Conservation (phyloP, 2,113 vertebrate genomes). For the Eretmochelys imbricata region DNA sequence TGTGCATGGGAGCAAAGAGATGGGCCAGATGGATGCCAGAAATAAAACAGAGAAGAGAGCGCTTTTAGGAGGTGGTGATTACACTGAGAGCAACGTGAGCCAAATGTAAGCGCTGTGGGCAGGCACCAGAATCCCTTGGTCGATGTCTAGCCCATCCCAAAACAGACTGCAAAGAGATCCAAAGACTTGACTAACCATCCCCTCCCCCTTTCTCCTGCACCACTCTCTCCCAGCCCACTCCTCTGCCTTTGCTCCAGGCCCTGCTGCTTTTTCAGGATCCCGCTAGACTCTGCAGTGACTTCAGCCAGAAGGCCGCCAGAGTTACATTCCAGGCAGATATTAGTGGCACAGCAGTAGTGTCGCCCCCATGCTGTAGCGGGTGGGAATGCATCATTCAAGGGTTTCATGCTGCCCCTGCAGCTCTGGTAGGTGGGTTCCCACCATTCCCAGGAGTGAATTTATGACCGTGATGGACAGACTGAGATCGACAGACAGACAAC, state of each 20-base stretch:
- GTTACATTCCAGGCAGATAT: too few species aligned
- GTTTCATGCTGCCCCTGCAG: not conserved
- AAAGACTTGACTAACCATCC: not conserved
- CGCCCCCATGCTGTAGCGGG: rapidly evolving
- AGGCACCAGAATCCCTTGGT: not conserved
- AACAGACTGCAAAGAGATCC: rapidly evolving
- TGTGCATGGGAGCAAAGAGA: not conserved
- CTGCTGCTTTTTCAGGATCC: not conserved
- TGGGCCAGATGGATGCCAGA: not conserved
- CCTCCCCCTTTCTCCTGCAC: rapidly evolving
- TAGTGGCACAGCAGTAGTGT: not conserved
- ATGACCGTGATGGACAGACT: not conserved
- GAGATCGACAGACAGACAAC: not conserved
- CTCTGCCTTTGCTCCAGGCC: not conserved
- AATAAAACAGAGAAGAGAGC: not conserved
- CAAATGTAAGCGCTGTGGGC: rapidly evolving
- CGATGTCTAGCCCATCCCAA: not conserved
- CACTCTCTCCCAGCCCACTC: rapidly evolving
- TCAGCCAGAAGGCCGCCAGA: not conserved
- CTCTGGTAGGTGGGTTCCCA: not conserved
- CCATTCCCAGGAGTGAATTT: not conserved
- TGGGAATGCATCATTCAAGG: not conserved
- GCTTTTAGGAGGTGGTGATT: not conserved
- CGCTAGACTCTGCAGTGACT: not conserved
- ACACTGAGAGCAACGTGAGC: not conserved